Conservation (phyloP, 1,140 invertebrate genomes). For the Platyscapa corneri region DNA sequence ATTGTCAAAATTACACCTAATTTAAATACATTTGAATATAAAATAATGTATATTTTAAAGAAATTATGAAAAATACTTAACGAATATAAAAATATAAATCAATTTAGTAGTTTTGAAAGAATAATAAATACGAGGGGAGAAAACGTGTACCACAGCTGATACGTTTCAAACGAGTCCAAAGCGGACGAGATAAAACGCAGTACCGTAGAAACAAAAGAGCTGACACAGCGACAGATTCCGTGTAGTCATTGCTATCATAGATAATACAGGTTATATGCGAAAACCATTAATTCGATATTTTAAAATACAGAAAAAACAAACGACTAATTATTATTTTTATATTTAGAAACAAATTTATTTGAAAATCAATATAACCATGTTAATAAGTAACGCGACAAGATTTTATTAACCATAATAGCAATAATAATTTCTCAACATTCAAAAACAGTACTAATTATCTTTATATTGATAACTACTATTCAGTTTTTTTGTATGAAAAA, state of each 20-base stretch:
- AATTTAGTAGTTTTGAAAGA: not conserved
- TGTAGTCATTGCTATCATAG: not conserved
- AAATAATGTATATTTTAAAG: not conserved
- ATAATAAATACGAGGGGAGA: not conserved
- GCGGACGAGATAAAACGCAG: not conserved
- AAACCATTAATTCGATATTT: conserved; percentile 1
- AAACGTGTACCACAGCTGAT: not conserved
- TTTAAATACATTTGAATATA: no score
- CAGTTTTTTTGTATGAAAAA: no score
- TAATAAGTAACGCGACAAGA: no score
- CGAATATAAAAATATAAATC: not conserved
- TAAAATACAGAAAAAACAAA: not conserved
- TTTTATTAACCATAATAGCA: no score
- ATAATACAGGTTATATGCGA: conserved; percentile 1
- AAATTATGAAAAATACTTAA: not conserved
- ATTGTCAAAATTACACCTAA: no score
- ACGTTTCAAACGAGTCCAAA: conserved; percentile 4
- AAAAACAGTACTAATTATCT: no score
- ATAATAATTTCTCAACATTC: no score
- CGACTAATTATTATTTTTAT: no score
- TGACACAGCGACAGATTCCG: not conserved
- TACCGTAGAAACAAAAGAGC: not conserved
- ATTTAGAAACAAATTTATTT: no score
- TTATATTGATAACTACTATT: no score
- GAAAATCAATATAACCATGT: no score